A percentile compares a stretch with the other conserved stretches of the same genome.
phyloP scores from a whole-genome alignment of 2,797 vertebrate species.

The Hybognathus amarus region DNA sequence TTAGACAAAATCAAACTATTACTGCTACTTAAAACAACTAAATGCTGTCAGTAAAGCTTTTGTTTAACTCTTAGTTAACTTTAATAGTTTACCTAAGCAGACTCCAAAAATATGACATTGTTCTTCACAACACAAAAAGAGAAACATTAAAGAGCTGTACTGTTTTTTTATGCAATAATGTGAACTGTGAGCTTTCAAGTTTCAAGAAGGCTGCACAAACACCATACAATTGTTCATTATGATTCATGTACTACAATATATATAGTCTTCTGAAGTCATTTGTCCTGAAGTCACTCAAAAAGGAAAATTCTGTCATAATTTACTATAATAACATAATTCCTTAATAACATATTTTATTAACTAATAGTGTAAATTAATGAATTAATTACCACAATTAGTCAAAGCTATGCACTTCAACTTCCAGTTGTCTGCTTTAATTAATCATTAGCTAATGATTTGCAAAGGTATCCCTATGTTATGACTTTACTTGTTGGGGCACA shows the following conservation, averaged over 20 bases:
- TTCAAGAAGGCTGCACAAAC: background rate
- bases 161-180: background rate
- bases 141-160: background rate
- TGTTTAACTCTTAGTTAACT: background rate
- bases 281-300: background rate
- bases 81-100: background rate
- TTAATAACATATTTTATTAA: too few relatives aligned
- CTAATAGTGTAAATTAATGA: too few relatives aligned
- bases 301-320: too few relatives aligned
- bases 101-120: background rate
- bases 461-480: too few relatives aligned
- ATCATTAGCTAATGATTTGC: too few relatives aligned
- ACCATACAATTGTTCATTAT: background rate
- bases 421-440: too few relatives aligned
- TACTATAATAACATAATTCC: too few relatives aligned
- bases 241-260: background rate
- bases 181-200: background rate
- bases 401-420: too few relatives aligned
- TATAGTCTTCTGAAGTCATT: background rate
- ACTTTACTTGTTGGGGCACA: too few relatives aligned
- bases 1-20: constrained; percentile 6
- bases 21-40: background rate
- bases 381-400: too few relatives aligned
- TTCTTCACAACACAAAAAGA: background rate
- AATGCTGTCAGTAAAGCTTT: background rate